A percentile compares a stretch with the other conserved stretches of the same genome.
These are phyloP conservation scores for Phoronis australis DNA, from an alignment of 2,888 invertebrate genomes.

Conservation along the genomic window DNA sequence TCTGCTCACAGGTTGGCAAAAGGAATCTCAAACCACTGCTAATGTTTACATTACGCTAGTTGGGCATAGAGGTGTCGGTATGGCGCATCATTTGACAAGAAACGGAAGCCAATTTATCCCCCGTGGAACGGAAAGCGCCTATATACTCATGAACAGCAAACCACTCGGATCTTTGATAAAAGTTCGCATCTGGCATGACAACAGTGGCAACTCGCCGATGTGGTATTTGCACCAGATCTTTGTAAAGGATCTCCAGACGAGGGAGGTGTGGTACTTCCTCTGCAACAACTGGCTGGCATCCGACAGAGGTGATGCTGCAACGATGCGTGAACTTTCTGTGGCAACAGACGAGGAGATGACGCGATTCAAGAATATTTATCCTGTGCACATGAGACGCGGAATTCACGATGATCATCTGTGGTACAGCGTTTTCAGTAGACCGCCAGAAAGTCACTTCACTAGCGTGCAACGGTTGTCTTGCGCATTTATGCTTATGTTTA, in stretches of 20 bases:
- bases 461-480: slow-evolving; percentile 42
- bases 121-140: too few relatives aligned
- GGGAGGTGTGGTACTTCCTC: slow-evolving; percentile 28
- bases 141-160: too few relatives aligned
- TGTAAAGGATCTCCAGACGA: slow-evolving; percentile 30
- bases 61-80: too few relatives aligned
- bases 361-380: slow-evolving; percentile 18
- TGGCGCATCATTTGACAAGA: too few relatives aligned
- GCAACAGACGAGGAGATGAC: slow-evolving; percentile 15
- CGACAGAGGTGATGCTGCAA: slow-evolving; percentile 17
- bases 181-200: too few relatives aligned
- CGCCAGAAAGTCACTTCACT: slow-evolving; percentile 35
- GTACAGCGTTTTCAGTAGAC: slow-evolving; percentile 43
- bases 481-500: slow-evolving; percentile 34
- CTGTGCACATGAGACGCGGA: slow-evolving; percentile 22
- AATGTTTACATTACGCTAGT: too few relatives aligned
- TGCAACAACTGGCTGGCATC: slow-evolving; percentile 37
- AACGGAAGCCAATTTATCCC: too few relatives aligned
- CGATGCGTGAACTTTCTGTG: slow-evolving; percentile 21
- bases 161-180: too few relatives aligned
- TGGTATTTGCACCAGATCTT: slow-evolving; percentile 34
- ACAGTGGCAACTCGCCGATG: too few relatives aligned
- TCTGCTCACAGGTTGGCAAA: too few relatives aligned
- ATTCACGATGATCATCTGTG: slow-evolving; percentile 42
- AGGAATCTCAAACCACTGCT: too few relatives aligned